phyloP scores from a whole-genome alignment of 2,888 invertebrate genomes.

The Autographa gamma region DNA sequence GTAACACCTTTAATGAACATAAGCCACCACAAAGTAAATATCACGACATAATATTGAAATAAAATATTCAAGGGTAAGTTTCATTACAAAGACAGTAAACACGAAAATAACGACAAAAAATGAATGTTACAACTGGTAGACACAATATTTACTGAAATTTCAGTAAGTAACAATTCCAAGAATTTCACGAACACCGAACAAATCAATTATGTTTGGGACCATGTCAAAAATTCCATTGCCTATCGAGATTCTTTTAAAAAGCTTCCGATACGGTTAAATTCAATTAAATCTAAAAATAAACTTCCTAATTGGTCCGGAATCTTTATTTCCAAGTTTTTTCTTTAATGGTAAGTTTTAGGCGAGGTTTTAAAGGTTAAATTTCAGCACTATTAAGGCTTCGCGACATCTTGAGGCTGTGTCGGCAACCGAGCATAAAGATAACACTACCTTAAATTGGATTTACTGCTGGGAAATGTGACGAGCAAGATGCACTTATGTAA shows the following conservation, averaged over 20 bases:
- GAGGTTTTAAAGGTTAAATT: slow-evolving; percentile 12
- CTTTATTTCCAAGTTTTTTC: slow-evolving; percentile 26
- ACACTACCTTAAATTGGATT: slow-evolving; percentile 19
- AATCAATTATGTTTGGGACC: slow-evolving; percentile 39
- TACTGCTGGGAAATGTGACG: background rate
- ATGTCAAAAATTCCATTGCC: slow-evolving; percentile 33
- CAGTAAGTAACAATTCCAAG: background rate
- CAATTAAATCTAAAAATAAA: slow-evolving; percentile 44
- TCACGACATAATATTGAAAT: too few species aligned
- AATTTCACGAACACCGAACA: slow-evolving; percentile 22
- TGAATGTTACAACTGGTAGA: background rate
- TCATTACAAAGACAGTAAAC: background rate
- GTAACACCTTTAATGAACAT: too few species aligned
- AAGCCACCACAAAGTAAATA: too few species aligned
- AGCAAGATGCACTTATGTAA: background rate
- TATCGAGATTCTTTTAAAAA: slow-evolving; percentile 23
- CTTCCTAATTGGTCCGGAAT: slow-evolving; percentile 38
- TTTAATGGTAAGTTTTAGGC: slow-evolving; percentile 18
- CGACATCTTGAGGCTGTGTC: slow-evolving; percentile 38
- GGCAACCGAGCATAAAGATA: slow-evolving; percentile 27
- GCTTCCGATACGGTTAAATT: slow-evolving; percentile 23
- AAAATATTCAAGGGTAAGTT: too few species aligned
- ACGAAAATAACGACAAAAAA: background rate
- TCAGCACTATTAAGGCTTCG: slow-evolving; percentile 20
- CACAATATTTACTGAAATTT: background rate